Percentiles rank a stretch among this genome's conserved stretches.
phyloP scores from a whole-genome alignment of 2,888 invertebrate genomes.

The Mechanitis messenoides region DNA sequence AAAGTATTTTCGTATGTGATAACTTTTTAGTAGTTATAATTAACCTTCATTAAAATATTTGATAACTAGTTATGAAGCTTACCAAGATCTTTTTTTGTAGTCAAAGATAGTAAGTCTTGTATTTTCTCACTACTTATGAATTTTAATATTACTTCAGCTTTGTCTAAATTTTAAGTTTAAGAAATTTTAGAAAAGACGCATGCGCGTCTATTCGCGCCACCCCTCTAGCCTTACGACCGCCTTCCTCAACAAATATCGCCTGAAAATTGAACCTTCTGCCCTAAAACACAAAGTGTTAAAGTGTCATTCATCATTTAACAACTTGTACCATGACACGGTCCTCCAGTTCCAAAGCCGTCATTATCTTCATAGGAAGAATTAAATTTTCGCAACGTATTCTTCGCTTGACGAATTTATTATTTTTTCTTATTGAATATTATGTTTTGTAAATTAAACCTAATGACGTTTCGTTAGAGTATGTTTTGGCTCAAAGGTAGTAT shows the following conservation, averaged over 20 bases:
- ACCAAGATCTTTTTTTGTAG: no score
- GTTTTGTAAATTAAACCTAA: constrained; percentile 38
- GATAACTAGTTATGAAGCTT: no score
- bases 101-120: no score
- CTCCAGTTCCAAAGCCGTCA: constrained; percentile 69
- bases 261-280: constrained; percentile 64
- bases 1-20: no score
- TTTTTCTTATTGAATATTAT: constrained; percentile 17
- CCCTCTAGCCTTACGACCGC: constrained; percentile 75
- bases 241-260: constrained; percentile 54
- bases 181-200: constrained; percentile 66
- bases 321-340: constrained; percentile 56
- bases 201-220: constrained; percentile 74
- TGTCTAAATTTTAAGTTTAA: constrained; percentile 41
- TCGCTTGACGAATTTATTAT: constrained; percentile 47
- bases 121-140: not conserved
- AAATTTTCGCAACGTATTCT: constrained; percentile 63
- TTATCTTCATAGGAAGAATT: constrained; percentile 69
- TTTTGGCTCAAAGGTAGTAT: constrained; percentile 34
- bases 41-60: no score
- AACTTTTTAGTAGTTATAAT: no score
- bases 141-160: constrained; percentile 11
- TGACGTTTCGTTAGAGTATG: constrained; percentile 36
- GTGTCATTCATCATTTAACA: constrained; percentile 48
- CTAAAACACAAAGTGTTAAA: constrained; percentile 50